phyloP scores from a whole-genome alignment of 2,113 vertebrate species.

The Arvicanthis niloticus region DNA sequence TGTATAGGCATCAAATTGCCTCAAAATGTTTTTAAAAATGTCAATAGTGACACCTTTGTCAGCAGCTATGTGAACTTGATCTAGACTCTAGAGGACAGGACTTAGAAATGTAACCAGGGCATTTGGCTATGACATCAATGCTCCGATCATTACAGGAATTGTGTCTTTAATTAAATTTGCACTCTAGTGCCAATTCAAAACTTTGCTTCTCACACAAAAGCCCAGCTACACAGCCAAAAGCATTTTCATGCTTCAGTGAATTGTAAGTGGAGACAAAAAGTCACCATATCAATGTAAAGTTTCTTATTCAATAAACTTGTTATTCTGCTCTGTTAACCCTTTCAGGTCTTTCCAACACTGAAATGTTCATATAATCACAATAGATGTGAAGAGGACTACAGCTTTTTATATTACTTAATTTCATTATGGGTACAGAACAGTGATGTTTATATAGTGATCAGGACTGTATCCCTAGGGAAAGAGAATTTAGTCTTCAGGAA shows the following conservation, averaged over 20 bases:
- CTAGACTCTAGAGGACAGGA: constrained; percentile 51
- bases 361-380: constrained; percentile 55
- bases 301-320: constrained; percentile 69
- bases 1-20: constrained; percentile 46
- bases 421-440: constrained; percentile 21
- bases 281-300: constrained; percentile 54
- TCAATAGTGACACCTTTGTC: constrained; percentile 63
- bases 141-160: constrained; percentile 73
- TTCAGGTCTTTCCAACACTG: constrained; percentile 57
- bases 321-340: background rate
- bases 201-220: constrained; percentile 79
- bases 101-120: constrained; percentile 63
- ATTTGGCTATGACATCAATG: constrained; percentile 72
- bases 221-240: constrained; percentile 76
- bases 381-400: background rate
- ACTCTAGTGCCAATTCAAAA: constrained; percentile 75
- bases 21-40: constrained; percentile 51
- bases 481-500: background rate
- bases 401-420: constrained; percentile 3
- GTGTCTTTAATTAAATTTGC: constrained; percentile 80
- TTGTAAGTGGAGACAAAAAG: constrained; percentile 66
- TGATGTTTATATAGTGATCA: constrained; percentile 22
- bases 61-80: constrained; percentile 56
- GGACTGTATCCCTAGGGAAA: constrained; percentile 32
- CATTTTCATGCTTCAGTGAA: constrained; percentile 75